Evolutionary conservation across 2,113 vertebrate genomes (phyloP).

Genomic region (Copsychus sechellarum): DNA sequence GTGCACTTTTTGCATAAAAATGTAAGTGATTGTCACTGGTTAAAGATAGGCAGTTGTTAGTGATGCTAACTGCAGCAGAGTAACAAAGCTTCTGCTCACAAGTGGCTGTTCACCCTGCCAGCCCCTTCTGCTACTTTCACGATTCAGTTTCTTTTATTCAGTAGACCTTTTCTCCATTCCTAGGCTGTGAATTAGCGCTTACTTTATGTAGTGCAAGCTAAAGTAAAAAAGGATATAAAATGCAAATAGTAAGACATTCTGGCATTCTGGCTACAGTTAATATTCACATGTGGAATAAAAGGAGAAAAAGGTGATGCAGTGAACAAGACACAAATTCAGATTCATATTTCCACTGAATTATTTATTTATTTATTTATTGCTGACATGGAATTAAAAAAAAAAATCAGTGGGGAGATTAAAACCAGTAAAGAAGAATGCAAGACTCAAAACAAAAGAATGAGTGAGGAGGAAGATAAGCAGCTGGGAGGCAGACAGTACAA

Average conservation of each 20-base stretch:
- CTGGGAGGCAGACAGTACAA: background rate
- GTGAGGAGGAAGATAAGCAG: background rate
- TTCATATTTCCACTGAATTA: background rate
- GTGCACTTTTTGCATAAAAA: background rate
- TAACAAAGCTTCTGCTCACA: background rate
- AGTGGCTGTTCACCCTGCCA: background rate
- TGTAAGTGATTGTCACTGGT: background rate
- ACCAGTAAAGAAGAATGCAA: background rate
- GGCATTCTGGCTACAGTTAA: background rate
- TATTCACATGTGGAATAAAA: background rate
- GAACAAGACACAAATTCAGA: background rate
- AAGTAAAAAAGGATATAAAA: background rate
- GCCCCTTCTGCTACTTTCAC: background rate
- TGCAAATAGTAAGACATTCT: background rate
- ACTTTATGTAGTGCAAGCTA: background rate
- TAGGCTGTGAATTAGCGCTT: background rate
- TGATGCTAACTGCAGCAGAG: background rate
- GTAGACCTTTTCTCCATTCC: background rate
- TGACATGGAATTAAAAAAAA: background rate
- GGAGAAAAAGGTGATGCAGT: background rate
- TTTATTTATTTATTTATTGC: background rate
- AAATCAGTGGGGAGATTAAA: background rate
- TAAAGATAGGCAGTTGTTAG: background rate
- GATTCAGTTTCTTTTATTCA: background rate
- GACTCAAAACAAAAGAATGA: background rate